Conservation (phyloP, 1,140 invertebrate genomes). For the Aphelenchoides besseyi region DNA sequence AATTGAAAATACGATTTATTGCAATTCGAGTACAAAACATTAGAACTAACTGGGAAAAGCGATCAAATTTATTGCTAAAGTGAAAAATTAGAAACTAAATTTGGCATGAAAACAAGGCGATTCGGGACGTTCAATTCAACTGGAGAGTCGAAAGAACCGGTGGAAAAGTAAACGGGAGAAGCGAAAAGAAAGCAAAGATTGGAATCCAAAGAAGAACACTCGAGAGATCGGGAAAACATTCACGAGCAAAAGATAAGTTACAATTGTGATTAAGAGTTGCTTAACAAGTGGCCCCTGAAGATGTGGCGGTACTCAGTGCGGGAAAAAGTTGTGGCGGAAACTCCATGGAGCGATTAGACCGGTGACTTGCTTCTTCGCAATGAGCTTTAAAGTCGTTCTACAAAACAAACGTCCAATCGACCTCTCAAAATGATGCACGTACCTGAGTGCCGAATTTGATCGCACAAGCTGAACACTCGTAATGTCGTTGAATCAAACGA, state of each 20-base stretch:
- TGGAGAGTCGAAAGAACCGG: too few species aligned
- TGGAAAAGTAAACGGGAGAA: too few species aligned
- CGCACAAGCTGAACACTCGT: conserved; percentile 51
- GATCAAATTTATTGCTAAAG: too few species aligned
- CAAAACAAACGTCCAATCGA: not conserved
- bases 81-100: too few species aligned
- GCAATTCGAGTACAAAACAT: too few species aligned
- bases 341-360: not conserved
- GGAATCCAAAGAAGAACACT: too few species aligned
- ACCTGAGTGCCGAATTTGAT: conserved; percentile 57
- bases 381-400: conserved; percentile 38
- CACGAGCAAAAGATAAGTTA: not conserved
- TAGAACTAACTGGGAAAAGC: too few species aligned
- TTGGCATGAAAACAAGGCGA: too few species aligned
- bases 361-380: conserved; percentile 29
- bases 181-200: too few species aligned
- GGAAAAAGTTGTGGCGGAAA: conserved; percentile 8
- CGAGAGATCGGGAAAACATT: not conserved
- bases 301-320: not conserved
- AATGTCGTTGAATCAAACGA: conserved; percentile 56
- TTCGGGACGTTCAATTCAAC: too few species aligned
- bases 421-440: not conserved
- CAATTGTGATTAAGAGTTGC: not conserved
- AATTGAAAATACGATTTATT: too few species aligned
- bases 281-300: not conserved